Evolutionary conservation across 2,888 invertebrate genomes (phyloP).

Genomic region (Chelonus formosanus): DNA sequence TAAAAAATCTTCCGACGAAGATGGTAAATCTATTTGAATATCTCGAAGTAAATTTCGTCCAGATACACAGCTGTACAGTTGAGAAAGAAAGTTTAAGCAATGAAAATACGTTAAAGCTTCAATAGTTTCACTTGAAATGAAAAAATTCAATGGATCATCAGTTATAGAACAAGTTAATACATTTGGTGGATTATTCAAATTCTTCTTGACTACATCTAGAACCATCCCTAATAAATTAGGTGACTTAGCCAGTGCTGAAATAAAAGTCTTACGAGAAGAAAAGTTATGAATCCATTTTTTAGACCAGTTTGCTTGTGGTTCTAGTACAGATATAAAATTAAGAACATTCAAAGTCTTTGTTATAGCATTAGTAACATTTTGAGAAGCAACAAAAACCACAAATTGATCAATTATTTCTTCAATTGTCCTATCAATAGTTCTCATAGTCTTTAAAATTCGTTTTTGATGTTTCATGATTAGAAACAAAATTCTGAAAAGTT

Average conservation of each 20-base stretch:
- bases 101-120: conserved; percentile 58
- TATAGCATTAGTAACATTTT: conserved; percentile 41
- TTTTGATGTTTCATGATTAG: conserved; percentile 55
- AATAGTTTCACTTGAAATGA: conserved; percentile 56
- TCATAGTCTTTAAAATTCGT: conserved; percentile 51
- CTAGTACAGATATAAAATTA: conserved; percentile 56
- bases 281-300: conserved; percentile 56
- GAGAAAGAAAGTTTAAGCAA: conserved; percentile 55
- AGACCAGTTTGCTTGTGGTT: conserved; percentile 59
- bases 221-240: conserved; percentile 52
- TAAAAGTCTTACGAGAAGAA: conserved; percentile 51
- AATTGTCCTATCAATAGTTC: conserved; percentile 50
- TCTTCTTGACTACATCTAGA: conserved; percentile 45
- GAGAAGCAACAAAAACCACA: conserved; percentile 49
- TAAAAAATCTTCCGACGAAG: conserved; percentile 51
- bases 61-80: conserved; percentile 50
- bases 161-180: conserved; percentile 47
- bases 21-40: conserved; percentile 41
- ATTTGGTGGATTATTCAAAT: conserved; percentile 46
- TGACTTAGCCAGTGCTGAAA: conserved; percentile 51
- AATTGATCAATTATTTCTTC: conserved; percentile 60
- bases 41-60: conserved; percentile 53
- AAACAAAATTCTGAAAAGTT: conserved; percentile 54
- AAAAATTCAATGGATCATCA: conserved; percentile 51
- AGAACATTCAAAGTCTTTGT: conserved; percentile 50